These are phyloP conservation scores for Calliscelio sp. DNA, from an alignment of 2,888 invertebrate genomes.

Conservation along the genomic window DNA sequence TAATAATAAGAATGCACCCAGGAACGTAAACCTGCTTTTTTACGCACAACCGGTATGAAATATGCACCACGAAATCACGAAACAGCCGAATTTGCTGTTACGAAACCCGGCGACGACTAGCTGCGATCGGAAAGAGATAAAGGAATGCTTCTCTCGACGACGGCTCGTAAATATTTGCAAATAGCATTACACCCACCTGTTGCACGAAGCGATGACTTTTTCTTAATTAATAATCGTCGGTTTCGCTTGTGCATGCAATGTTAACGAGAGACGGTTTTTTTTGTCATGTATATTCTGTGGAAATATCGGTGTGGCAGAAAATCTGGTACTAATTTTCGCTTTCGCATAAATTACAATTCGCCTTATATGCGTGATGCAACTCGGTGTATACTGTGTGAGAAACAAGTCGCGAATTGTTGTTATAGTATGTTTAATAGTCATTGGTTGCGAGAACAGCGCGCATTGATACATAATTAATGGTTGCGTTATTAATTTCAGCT, in stretches of 20 bases:
- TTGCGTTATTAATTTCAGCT: no score
- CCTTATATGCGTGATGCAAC: background rate
- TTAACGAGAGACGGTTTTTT: background rate
- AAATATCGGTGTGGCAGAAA: background rate
- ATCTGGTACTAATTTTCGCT: constrained; percentile 19
- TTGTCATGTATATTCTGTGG: no score
- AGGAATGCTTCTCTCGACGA: constrained; percentile 10
- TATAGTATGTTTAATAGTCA: no score
- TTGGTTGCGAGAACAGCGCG: no score
- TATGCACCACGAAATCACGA: background rate
- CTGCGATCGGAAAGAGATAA: background rate
- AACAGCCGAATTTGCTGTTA: constrained; percentile 17
- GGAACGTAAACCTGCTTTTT: constrained; percentile 31
- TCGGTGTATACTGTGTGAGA: background rate
- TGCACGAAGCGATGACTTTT: constrained; percentile 1
- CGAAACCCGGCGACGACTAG: constrained; percentile 4
- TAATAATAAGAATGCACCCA: constrained; percentile 35
- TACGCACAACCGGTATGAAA: constrained; percentile 12
- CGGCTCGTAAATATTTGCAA: constrained; percentile 28
- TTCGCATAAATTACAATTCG: constrained; percentile 17
- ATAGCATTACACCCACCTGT: constrained; percentile 33
- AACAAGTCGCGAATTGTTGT: constrained; percentile 18
- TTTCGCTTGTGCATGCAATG: background rate
- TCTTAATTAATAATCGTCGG: constrained; percentile 18
- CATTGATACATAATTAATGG: no score